Base-by-base conservation (phyloP, 2,113 vertebrate species). In the Scolopax mira region DNA sequence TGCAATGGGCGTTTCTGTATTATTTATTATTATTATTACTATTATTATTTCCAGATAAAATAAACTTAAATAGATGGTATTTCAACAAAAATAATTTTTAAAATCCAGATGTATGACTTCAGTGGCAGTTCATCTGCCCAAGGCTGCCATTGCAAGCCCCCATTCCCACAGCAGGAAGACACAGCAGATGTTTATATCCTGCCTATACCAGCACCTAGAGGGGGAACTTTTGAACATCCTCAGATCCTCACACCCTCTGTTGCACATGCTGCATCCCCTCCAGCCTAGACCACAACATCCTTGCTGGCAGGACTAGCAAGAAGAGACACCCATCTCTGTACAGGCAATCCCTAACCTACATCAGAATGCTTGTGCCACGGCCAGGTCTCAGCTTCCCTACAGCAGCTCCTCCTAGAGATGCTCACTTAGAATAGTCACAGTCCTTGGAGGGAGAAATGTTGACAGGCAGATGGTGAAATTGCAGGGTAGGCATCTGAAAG, bases 331-430 rank as follows among this genome's bases (percentile, higher is more conserved):
- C 1, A 0, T 11, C 28, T 27, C 65, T 31, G 25, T 14, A 15
- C 35, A 62, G 23, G 54, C 46, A 54, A n/a, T 25, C 18, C 19
- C 51, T 37, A 78, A 30, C 2, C 18, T 11, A 10, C 41, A 4
- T 67, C 35, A 51, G 18, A 0, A 1, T 28, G 9, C 51, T 48
- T n/a, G 22, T 48, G 39, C 18, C 41, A 42, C 0, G 1, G 46
- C 55, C 39, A 49, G 23, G 17, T 60, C 55, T 69, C 11, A 7
- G 13, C 13, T 64, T 4, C 24, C 3, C 11, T n/a, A 7, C 0
- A 2, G 9, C 9, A 67, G 10, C 27, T 54, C 22, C 41, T 84
- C 51, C 49, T 33, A 22, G 49, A 69, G n/a, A 41, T 24, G 9
- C 22, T 33, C 6, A 3, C 15, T 18, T 7, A 14, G 25, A n/a